phyloP scores from a whole-genome alignment of 2,113 vertebrate species.

The Oncorhynchus gorbuscha region DNA sequence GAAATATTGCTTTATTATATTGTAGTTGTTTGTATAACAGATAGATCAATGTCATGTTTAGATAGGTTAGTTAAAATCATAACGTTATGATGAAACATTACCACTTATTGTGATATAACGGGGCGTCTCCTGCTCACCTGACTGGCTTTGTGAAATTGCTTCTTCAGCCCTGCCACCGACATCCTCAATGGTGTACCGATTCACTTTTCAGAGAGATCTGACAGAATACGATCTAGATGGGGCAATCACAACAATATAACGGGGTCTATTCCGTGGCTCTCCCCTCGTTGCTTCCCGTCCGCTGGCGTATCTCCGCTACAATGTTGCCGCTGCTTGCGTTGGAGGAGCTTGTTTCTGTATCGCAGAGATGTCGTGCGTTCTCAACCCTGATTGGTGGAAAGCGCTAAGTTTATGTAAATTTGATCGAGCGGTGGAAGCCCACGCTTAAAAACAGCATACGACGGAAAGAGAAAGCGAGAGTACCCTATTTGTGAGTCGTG shows the following conservation, averaged over 20 bases:
- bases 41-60: too few relatives aligned
- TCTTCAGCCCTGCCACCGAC: constrained; percentile 88
- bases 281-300: constrained; percentile 24
- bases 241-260: not conserved
- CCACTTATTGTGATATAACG: not conserved
- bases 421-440: not conserved
- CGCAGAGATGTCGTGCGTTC: constrained; percentile 42
- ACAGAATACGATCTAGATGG: not conserved
- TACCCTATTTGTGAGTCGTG: too few relatives aligned
- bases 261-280: not conserved
- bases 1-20: not conserved
- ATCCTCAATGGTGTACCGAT: constrained; percentile 56
- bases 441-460: not conserved
- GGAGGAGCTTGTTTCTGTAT: constrained; percentile 40
- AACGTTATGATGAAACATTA: not conserved
- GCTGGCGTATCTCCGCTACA: not conserved
- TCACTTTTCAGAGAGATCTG: not conserved
- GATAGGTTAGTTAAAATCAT: not conserved
- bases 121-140: constrained; percentile 76
- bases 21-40: not conserved
- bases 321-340: not conserved
- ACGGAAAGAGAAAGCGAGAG: too few relatives aligned
- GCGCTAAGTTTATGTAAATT: constrained; percentile 4
- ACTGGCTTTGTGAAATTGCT: constrained; percentile 91
- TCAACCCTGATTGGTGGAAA: constrained; percentile 44